Evolutionary conservation across 2,113 vertebrate genomes (phyloP).

Genomic region (Ptyas mucosa): DNA sequence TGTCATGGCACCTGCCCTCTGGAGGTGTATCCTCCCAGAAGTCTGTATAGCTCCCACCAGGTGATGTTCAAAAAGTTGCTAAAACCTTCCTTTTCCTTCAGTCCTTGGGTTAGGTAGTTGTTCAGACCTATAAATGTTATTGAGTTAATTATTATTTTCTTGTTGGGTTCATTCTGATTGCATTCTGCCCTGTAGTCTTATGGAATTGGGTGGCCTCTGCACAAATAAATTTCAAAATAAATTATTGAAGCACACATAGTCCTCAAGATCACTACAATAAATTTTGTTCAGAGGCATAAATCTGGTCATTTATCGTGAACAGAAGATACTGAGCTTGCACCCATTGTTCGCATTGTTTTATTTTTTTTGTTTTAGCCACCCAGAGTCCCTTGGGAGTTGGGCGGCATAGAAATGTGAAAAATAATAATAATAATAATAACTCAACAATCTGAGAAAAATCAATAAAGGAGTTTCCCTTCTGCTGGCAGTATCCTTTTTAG

Average conservation of each 20-base stretch:
- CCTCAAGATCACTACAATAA: not conserved
- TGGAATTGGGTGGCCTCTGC: not conserved
- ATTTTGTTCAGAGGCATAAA: not conserved
- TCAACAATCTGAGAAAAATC: not conserved
- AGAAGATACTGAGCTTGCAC: not conserved
- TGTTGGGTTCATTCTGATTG: not conserved
- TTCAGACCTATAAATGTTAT: not conserved
- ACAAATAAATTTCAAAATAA: not conserved
- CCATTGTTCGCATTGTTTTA: no score
- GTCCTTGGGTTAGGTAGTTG: not conserved
- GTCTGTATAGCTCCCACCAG: not conserved
- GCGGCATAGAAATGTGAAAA: no score
- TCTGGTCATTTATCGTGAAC: no score
- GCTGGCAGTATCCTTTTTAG: not conserved
- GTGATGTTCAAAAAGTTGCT: not conserved
- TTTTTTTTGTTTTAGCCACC: no score
- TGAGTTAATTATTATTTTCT: not conserved
- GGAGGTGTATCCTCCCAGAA: not conserved
- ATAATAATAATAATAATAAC: no score
- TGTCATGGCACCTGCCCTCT: not conserved
- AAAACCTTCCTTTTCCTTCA: not conserved
- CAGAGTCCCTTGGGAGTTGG: no score
- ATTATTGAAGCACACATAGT: not conserved
- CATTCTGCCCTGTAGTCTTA: not conserved
- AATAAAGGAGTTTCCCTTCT: not conserved